Evolutionary conservation across 2,888 invertebrate species (phyloP), one percentile per base, ranked within the genome.

Genomic region (Tridacna gigas): DNA sequence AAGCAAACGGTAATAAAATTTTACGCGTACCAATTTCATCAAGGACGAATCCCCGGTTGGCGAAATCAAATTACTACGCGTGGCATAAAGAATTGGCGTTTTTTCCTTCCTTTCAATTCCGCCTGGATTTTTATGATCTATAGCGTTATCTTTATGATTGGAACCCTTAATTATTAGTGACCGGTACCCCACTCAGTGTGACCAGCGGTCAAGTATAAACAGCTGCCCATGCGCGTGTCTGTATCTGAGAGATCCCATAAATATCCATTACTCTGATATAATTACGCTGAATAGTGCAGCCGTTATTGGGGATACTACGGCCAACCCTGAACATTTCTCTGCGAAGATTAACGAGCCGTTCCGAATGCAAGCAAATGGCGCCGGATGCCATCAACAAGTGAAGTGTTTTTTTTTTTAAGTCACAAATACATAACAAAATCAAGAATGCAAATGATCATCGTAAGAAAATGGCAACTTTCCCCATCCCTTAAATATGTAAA

Each of bases 41-140:
- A 65, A 65, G 28, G 65, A 65, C 25, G 26, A 28, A 65, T 26
- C 28, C 65, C 65, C 26, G 25, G 45, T n/a, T 45, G 45, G 25
- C 28, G n/a, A 69, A 69, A 69, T 69, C 28, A 47, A 69, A 69
- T 69, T 69, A 69, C 69, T 69, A 69, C 69, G 69, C 69, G 69
- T 20, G 69, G 47, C 69, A 47, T 69, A 69, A 69, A 69, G n/a
- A n/a, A 69, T 47, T 12, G n/a, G 69, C 18, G 69, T 45, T 25
- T 65, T 69, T 69, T 69, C 37, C 37, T 37, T 37, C 37, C 37
- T 37, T 37, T 37, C 37, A 69, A 69, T 69, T n/a, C 28, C 69
- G 45, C n/a, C 69, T 12, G 47, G 69, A 69, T 28, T 69, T 69
- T 69, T 69, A 69, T 69, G 69, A 69, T 47, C 47, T 69, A 69